Evolutionary conservation across 2,113 vertebrate species (phyloP).

Genomic region (Callipepla californica): DNA sequence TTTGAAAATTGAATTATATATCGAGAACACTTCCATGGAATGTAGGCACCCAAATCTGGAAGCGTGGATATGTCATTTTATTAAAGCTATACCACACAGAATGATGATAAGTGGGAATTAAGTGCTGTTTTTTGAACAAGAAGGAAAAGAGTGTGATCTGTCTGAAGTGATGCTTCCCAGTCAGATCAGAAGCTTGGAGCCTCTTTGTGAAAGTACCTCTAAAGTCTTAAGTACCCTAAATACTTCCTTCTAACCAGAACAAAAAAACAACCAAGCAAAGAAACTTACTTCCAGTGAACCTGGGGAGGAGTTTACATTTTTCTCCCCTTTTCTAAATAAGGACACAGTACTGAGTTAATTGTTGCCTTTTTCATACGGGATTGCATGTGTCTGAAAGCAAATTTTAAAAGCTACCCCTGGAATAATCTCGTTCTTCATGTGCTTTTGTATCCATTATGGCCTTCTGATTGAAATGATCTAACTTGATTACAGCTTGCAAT

Average conservation of each 20-base stretch:
- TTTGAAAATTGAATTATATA: background rate
- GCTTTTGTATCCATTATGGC: conserved; percentile 32
- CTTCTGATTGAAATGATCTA: conserved; percentile 34
- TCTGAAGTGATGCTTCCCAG: background rate
- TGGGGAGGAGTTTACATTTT: background rate
- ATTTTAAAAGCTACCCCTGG: conserved; percentile 2
- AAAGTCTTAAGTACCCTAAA: background rate
- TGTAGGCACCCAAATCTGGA: background rate
- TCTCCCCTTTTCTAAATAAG: background rate
- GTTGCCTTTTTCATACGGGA: background rate
- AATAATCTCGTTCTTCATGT: conserved; percentile 23
- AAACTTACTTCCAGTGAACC: background rate
- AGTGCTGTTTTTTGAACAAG: background rate
- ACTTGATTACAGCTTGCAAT: conserved; percentile 50
- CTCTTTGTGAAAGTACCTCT: background rate
- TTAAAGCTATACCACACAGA: too few relatives aligned
- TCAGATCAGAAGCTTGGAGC: background rate
- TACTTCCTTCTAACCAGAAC: background rate
- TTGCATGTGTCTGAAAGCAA: background rate
- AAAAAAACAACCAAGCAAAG: background rate
- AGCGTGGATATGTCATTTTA: background rate
- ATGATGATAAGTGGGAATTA: background rate
- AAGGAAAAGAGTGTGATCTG: background rate
- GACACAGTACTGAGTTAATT: background rate
- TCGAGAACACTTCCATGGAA: background rate